Evolutionary conservation across 92 coral and sea anemone species (phyloP).

Genomic region (Epizoanthus illoricatus): DNA sequence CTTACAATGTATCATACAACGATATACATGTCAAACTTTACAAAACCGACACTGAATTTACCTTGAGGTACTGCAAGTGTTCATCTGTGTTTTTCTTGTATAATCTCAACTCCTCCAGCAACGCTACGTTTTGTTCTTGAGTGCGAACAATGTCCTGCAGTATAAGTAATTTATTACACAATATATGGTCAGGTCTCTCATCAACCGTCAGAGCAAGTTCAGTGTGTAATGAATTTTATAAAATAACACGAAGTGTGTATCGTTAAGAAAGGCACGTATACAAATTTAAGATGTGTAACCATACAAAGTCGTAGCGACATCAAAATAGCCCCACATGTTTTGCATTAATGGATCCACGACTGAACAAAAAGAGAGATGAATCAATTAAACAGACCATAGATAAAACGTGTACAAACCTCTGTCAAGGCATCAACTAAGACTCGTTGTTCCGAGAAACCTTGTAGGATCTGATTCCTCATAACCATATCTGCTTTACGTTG

Average conservation of each 20-base stretch:
- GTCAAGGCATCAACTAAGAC: constrained; percentile 89
- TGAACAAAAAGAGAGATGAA: background rate
- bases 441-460: constrained; percentile 90
- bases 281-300: no score
- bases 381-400: background rate
- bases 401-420: constrained; percentile 62
- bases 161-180: background rate
- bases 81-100: constrained; percentile 75
- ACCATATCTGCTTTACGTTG: constrained; percentile 79
- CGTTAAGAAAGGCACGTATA: no score
- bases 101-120: constrained; percentile 57
- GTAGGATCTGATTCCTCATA: constrained; percentile 75
- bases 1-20: background rate
- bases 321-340: background rate
- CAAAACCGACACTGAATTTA: constrained; percentile 10
- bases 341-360: background rate
- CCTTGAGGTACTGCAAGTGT: constrained; percentile 81
- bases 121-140: constrained; percentile 77
- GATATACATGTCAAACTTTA: background rate
- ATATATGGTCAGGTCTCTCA: no score
- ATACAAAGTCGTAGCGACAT: no score
- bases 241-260: no score
- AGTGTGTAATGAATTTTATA: no score
- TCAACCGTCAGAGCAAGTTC: no score
- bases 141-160: constrained; percentile 78